phyloP scores from a whole-genome alignment of 2,888 invertebrate species.

The Limulus polyphemus region DNA sequence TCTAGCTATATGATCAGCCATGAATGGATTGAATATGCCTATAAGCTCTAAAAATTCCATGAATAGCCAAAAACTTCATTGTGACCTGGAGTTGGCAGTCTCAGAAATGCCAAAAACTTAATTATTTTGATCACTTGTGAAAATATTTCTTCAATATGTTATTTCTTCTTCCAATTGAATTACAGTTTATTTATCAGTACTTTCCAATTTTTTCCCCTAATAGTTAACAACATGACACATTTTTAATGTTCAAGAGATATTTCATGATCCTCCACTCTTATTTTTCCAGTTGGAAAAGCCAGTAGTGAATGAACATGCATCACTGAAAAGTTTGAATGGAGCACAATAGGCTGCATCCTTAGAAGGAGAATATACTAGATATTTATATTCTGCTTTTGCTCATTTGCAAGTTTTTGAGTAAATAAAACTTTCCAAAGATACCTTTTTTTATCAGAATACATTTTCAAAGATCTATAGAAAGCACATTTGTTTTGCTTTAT shows the following conservation, averaged over 20 bases:
- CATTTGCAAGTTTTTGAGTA: no score
- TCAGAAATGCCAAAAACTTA: conserved; percentile 26
- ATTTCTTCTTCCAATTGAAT: not conserved
- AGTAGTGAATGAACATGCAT: not conserved
- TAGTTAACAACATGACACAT: not conserved
- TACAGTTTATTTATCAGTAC: not conserved
- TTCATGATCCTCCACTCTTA: not conserved
- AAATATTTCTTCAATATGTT: not conserved
- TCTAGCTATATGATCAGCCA: conserved; percentile 27
- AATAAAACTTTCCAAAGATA: no score
- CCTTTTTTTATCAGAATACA: no score
- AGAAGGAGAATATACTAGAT: not conserved
- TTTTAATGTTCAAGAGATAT: not conserved
- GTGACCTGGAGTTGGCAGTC: conserved; percentile 29
- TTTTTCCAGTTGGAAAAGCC: conserved; percentile 3
- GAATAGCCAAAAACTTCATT: conserved; percentile 29
- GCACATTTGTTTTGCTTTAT: no score
- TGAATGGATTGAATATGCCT: conserved; percentile 31
- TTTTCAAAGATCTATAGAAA: no score
- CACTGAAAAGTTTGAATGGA: not conserved
- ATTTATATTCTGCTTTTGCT: no score
- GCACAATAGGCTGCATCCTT: not conserved
- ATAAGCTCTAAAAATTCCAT: conserved; percentile 28
- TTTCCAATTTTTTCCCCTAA: not conserved
- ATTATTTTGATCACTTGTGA: not conserved